phyloP scores from a whole-genome alignment of 2,888 invertebrate species.

The Drosophila nr. perissopoda region DNA sequence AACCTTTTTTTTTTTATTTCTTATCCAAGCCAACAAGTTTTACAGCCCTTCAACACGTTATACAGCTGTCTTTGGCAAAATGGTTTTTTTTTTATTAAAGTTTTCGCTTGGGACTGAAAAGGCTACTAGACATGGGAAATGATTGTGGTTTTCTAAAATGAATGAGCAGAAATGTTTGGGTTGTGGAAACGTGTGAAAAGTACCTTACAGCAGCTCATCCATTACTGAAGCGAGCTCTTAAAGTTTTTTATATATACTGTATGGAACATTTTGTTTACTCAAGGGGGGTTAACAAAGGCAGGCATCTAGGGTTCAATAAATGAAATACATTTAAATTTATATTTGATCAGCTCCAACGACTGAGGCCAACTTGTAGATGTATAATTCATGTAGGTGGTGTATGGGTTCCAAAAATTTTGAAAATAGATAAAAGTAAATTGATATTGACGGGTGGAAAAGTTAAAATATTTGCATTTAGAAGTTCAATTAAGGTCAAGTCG shows the following conservation, averaged over 20 bases:
- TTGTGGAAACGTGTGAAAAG: constrained; percentile 11
- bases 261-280: neutral
- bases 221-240: constrained; percentile 24
- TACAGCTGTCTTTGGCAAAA: neutral
- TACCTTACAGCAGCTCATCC: constrained; percentile 6
- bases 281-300: neutral
- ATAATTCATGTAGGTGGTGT: neutral
- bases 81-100: neutral
- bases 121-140: constrained; percentile 13
- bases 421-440: neutral
- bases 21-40: constrained; percentile 15
- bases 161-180: constrained; percentile 20
- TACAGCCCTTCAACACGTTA: constrained; percentile 4
- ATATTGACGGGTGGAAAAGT: neutral
- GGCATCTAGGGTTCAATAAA: neutral
- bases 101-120: constrained; percentile 9
- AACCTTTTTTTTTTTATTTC: constrained; percentile 8
- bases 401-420: neutral
- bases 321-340: neutral
- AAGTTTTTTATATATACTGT: constrained; percentile 15
- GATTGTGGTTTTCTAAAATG: constrained; percentile 22
- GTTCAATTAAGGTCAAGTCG: neutral
- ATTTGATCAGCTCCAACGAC: neutral
- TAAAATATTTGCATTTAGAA: constrained; percentile 1
- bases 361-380: neutral